Conservation (phyloP, 2,888 invertebrate genomes). For the Drosophila meridiana region DNA sequence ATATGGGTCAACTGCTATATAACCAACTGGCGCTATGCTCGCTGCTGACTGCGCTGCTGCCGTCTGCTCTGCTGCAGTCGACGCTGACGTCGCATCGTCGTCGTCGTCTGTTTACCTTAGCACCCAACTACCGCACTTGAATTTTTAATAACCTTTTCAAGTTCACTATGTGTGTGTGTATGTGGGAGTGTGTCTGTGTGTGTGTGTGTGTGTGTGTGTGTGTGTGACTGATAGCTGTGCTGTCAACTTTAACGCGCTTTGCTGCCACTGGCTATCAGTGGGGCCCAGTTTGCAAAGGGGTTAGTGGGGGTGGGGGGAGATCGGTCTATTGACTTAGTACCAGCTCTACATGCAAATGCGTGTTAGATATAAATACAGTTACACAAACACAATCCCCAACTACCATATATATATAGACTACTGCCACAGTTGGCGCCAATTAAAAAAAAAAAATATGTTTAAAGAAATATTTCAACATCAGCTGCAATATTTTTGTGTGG, state of each 20-base stretch:
- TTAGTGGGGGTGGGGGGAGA: not conserved
- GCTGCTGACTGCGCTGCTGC: not conserved
- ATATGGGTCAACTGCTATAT: conserved; percentile 53
- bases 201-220: conserved; percentile 22
- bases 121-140: conserved; percentile 75
- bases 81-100: conserved; percentile 28
- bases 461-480: conserved; percentile 44
- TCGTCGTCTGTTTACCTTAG: conserved; percentile 69
- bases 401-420: not conserved
- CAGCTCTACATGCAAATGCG: conserved; percentile 48
- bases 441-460: conserved; percentile 2
- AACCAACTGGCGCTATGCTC: conserved; percentile 17
- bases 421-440: conserved; percentile 9
- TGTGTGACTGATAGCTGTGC: conserved; percentile 45
- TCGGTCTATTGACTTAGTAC: conserved; percentile 44
- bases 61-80: conserved; percentile 5
- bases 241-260: conserved; percentile 47
- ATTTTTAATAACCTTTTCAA: conserved; percentile 74
- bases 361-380: conserved; percentile 40
- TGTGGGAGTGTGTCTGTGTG: conserved; percentile 11
- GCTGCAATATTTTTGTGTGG: conserved; percentile 22
- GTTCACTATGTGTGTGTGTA: conserved; percentile 57
- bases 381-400: conserved; percentile 22
- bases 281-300: conserved; percentile 28
- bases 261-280: conserved; percentile 36